Evolutionary conservation across 64 coral and sea anemone genomes (phyloP), one percentile per base, ranked within the genome.

Genomic region (Montipora cactus): DNA sequence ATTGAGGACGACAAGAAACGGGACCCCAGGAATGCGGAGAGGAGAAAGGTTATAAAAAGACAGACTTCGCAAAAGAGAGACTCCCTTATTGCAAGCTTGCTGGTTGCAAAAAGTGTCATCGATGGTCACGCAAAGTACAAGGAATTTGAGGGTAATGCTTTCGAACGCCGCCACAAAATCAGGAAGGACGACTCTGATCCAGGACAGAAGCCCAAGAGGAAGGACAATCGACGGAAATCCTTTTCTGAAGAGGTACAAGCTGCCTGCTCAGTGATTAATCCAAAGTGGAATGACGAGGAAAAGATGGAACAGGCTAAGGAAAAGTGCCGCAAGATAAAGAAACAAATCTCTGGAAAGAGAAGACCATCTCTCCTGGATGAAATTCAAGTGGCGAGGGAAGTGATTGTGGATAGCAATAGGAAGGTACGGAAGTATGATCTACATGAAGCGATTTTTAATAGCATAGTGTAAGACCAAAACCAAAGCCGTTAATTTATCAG

Each of bases 11-110:
- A 86, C n/a, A 68, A 11, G 18, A 86, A 25, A 68, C 67, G 82
- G 16, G 82, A 86, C 66, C 19, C 16, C 0, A 45, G 82, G 22
- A 86, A 71, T 45, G 82, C 66, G 0, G 82, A 86, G 46, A 86
- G 66, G 64, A 86, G 82, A 46, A 86, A 86, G 82, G 71, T 71
- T 48, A 86, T 86, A 5, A 68, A 50, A 5, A 46, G 8, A n/a
- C 44, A 69, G n/a, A 86, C 82, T 51, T 71, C 66, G 16, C 13
- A 70, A 51, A 86, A 16, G n/a, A 71, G 18, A 11, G n/a, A 3
- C 14, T 72, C 82, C 8, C 44, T 86, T 50, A 19, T 47, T 48
- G 19, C 49, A 15, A 51, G 64, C 47, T 7, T 86, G 15, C 10
- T 46, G 18, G 20, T 47, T 49, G 82, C 82, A 22, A 86, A 86